Evolutionary conservation across 2,113 vertebrate genomes (phyloP), one percentile per base, ranked within the genome.

Genomic region (Corvus moneduloides): DNA sequence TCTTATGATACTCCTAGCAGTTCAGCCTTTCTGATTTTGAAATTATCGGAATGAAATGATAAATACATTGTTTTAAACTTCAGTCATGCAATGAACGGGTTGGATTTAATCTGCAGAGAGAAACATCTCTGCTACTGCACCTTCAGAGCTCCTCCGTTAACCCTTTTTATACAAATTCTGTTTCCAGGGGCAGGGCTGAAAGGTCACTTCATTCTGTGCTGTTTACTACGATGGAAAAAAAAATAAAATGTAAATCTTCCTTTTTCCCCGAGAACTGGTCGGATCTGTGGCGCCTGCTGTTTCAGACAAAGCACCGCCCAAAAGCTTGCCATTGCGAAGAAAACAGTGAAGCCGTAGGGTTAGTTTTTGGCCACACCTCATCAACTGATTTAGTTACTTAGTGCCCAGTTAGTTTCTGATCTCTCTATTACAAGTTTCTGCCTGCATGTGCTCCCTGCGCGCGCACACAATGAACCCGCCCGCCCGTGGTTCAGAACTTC

Each of bases 11-110:
- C 16, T 49, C 9, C 2, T 19, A 9, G 48, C 13, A 13, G 10
- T 41, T 54, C 49, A 43, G 22, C 22, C 21, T 41, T 69, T 52
- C 54, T 66, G 21, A 48, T 69, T 43, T 28, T 37, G 16, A 24
- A 54, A 16, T 7, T 7, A 3, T 3, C 1, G 0, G 3, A 33
- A 33, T 37, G 22, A 51, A 51, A 14, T 5, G 0, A 30, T 3
- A 68, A 62, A 27, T 9, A 3, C 3, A 3, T 23, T 9, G 10
- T 11, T 30, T 26, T 26, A 33, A 35, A n/a, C 14, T 19, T 32
- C 2, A 9, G 24, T 24, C 21, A 4, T n/a, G 16, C 3, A 19
- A 9, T 15, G 55, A 22, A 18, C 4, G 10, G 61, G 8, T 21
- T 7, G 2, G 14, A 7, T 56, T 58, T 51, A 7, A 10, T 7